These are phyloP conservation scores for Silurus aristotelis DNA, from an alignment of 2,797 vertebrate genomes.

Conservation along the genomic window DNA sequence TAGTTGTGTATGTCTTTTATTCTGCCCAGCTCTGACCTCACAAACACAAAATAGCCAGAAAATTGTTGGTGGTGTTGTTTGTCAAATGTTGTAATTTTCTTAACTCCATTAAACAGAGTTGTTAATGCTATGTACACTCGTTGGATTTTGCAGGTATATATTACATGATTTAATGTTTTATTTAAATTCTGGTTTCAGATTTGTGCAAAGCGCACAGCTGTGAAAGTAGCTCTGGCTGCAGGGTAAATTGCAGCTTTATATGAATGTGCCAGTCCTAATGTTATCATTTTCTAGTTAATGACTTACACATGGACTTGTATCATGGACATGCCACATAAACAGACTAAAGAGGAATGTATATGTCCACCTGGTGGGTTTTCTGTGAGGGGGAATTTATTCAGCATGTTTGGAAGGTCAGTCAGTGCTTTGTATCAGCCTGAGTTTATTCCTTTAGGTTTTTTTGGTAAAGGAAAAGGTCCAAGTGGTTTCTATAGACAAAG, in stretches of 20 bases:
- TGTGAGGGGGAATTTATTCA: neutral
- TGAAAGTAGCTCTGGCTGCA: neutral
- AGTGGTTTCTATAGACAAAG: neutral
- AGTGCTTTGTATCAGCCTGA: neutral
- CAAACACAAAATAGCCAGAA: conserved; percentile 32
- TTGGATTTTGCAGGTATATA: neutral
- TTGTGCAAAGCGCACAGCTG: neutral
- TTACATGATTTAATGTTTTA: conserved; percentile 3
- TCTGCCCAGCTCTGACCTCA: conserved; percentile 55
- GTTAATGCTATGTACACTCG: neutral
- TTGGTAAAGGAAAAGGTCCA: neutral
- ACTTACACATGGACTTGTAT: neutral
- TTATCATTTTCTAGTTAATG: neutral
- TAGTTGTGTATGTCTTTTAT: conserved; percentile 71
- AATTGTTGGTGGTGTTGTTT: neutral
- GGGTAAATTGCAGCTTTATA: neutral
- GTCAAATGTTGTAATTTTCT: conserved; percentile 17
- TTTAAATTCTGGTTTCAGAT: neutral
- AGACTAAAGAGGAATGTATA: neutral
- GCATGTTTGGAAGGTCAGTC: neutral
- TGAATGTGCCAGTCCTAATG: neutral
- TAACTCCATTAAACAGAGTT: neutral
- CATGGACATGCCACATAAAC: neutral
- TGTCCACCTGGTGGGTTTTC: neutral
- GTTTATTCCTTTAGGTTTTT: neutral